These are phyloP conservation scores for Brachylomia viminalis DNA, from an alignment of 2,888 invertebrate genomes.

Conservation along the genomic window DNA sequence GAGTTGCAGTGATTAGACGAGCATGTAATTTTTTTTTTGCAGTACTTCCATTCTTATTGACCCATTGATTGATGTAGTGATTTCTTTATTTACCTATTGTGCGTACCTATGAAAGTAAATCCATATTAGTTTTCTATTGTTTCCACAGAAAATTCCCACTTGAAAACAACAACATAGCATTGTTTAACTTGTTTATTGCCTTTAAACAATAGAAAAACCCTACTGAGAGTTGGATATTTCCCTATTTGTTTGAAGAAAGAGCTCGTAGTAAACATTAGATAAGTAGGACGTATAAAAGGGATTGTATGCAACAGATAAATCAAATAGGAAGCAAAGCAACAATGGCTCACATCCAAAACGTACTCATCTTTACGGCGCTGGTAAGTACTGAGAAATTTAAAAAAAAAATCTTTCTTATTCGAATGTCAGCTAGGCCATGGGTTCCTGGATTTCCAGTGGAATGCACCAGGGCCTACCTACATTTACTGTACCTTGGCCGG, in stretches of 20 bases:
- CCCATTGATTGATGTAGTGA: background rate
- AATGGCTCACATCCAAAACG: constrained; percentile 50
- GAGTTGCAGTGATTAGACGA: background rate
- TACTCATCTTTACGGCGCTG: constrained; percentile 47
- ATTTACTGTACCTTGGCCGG: background rate
- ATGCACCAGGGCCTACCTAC: background rate
- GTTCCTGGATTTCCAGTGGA: background rate
- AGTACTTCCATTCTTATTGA: no score
- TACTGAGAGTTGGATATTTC: constrained; percentile 64
- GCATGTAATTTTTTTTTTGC: no score
- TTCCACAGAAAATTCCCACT: constrained; percentile 10
- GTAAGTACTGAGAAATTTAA: constrained; percentile 37
- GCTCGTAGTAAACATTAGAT: constrained; percentile 57
- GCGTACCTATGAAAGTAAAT: no score
- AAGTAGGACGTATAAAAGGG: constrained; percentile 53
- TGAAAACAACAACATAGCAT: constrained; percentile 30
- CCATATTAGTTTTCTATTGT: constrained; percentile 12
- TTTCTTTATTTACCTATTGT: background rate
- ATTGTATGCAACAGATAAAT: constrained; percentile 22
- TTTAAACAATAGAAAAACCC: constrained; percentile 71
- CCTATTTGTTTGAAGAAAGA: constrained; percentile 68
- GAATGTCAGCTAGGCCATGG: background rate
- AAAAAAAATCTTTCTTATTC: background rate
- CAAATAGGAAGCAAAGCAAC: constrained; percentile 35
- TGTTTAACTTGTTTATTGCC: constrained; percentile 27